Base-by-base conservation (phyloP, 1,140 invertebrate genomes). In the Archivesica marissinica region DNA sequence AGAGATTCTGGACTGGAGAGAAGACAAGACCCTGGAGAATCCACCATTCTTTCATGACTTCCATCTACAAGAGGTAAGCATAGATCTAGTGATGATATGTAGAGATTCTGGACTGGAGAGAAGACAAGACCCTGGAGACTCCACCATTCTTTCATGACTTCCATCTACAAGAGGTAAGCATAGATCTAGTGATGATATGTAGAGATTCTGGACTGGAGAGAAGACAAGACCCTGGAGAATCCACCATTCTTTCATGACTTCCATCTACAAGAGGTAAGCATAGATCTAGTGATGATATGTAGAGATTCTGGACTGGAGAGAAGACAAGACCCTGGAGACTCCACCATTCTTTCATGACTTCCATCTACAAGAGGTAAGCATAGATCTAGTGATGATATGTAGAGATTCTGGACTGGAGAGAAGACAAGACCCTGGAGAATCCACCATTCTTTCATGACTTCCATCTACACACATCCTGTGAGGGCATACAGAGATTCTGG, bases 1-100 rank as follows among this genome's bases (percentile, higher is more conserved):
- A 83, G 93, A 93, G 85, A 87, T 94, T 7, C 87, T 92, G 38
- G 93, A 94, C 61, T 70, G 91, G 13, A 86, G 76, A 50, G 88
- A 91, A 44, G 89, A 88, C 17, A 68, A 54, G 50, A 54, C 81
- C 39, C 61, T 61, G 33, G 17, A 61, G 3, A 75, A 81, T 30
- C 82, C 89, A 11, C 88, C 91, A 11, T 93, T 93, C 83, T 94
- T 94, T 82, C 76, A 90, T 68, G 93, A 94, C 83, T 94, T 92
- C 86, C 92, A 93, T 81, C 59, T 93, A 33, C 88, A 90, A 50
- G 93, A 94, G 88, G 92, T 93, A 93, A n/a, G n/a, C n/a, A n/a
- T n/a, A n/a, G n/a, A n/a, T n/a, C n/a, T n/a, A n/a, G n/a, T n/a
- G n/a, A n/a, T n/a, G n/a, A n/a, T n/a, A n/a, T n/a, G n/a, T n/a